Percentiles rank a stretch among this genome's conserved stretches.
Evolutionary conservation across 2,113 vertebrate species (phyloP).

Genomic region (Microcebus ravelobensis): DNA sequence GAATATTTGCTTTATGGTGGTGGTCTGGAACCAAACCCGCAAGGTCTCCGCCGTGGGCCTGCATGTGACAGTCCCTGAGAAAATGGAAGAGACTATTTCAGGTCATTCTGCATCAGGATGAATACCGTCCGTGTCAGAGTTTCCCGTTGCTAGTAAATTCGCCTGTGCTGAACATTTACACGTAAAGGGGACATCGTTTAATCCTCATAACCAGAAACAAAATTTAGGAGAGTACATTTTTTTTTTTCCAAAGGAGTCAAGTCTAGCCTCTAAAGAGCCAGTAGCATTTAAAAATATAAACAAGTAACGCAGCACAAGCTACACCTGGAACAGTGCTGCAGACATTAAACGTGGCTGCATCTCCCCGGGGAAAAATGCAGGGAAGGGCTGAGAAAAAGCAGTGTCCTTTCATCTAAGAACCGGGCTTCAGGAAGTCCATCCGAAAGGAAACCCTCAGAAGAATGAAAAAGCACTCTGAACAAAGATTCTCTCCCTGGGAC

Average conservation of each 20-base stretch:
- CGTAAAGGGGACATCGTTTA: not conserved
- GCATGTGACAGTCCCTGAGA: not conserved
- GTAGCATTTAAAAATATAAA: not conserved
- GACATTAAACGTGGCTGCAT: accelerated
- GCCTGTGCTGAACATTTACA: too few relatives aligned
- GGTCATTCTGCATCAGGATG: not conserved
- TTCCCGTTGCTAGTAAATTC: not conserved
- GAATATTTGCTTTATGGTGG: not conserved
- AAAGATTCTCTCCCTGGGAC: not conserved
- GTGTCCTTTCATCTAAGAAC: not conserved
- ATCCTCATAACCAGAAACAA: not conserved
- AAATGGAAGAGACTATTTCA: too few relatives aligned
- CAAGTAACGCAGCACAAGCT: accelerated
- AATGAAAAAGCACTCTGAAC: not conserved
- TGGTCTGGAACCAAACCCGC: not conserved
- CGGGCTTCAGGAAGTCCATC: not conserved
- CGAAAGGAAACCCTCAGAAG: not conserved
- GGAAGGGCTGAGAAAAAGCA: not conserved
- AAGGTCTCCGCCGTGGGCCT: not conserved
- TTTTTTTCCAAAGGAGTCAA: not conserved
- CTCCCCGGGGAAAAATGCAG: not conserved
- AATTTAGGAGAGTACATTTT: not conserved
- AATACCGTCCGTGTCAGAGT: not conserved
- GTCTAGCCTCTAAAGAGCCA: not conserved
- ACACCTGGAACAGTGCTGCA: accelerated